These are phyloP conservation scores for Meteorus sp. DNA, from an alignment of 1,140 invertebrate genomes.

Conservation along the genomic window DNA sequence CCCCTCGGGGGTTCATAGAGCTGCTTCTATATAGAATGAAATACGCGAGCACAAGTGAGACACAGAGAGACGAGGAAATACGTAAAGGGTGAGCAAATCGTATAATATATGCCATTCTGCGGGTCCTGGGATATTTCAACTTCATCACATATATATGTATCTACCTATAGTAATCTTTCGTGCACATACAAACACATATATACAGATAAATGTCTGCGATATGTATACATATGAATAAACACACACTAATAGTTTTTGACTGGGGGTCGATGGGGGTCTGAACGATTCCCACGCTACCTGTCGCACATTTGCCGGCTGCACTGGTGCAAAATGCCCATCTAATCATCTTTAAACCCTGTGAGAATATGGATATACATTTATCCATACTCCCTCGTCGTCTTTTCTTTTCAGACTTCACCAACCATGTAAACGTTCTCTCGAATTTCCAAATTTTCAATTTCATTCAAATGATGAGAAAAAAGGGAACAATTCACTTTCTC, in stretches of 20 bases:
- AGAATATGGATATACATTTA: too few relatives aligned
- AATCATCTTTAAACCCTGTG: constrained; percentile 13
- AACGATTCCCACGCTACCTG: constrained; percentile 26
- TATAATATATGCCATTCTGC: constrained; percentile 1
- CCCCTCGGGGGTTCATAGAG: background rate
- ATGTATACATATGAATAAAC: constrained; percentile 4
- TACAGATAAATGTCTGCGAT: background rate
- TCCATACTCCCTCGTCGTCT: too few relatives aligned
- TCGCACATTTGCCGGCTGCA: constrained; percentile 9
- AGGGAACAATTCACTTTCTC: too few relatives aligned
- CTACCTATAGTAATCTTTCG: too few relatives aligned
- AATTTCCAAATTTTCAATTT: background rate
- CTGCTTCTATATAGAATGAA: too few relatives aligned
- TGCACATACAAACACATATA: background rate
- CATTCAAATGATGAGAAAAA: background rate
- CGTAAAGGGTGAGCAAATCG: background rate
- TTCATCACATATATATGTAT: too few relatives aligned
- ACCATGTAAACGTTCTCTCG: background rate
- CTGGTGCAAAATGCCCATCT: background rate
- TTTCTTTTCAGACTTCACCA: background rate
- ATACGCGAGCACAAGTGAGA: too few relatives aligned
- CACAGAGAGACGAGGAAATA: too few relatives aligned
- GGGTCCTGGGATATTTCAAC: too few relatives aligned
- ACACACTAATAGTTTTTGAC: constrained; percentile 12
- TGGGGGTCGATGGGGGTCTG: constrained; percentile 13